phyloP scores from a whole-genome alignment of 1,140 invertebrate genomes.

The Hesperophylax magnus region DNA sequence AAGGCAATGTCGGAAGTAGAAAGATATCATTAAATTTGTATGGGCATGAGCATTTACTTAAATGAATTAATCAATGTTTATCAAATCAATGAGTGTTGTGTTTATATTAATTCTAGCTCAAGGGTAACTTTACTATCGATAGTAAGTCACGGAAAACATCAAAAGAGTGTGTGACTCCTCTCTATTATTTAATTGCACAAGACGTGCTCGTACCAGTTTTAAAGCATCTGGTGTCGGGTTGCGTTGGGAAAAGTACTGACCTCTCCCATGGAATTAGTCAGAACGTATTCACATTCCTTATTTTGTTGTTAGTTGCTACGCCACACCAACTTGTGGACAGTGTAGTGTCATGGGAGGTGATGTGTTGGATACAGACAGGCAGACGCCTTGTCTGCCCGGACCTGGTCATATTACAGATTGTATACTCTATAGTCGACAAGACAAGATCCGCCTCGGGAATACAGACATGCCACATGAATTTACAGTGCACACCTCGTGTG shows the following conservation, averaged over 20 bases:
- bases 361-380: not conserved
- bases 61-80: too few species aligned
- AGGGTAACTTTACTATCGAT: conserved; percentile 9
- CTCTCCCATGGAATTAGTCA: conserved; percentile 38
- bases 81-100: not conserved
- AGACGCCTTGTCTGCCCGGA: not conserved
- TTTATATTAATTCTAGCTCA: not conserved
- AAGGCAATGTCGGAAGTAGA: too few species aligned
- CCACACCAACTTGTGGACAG: not conserved
- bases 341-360: not conserved
- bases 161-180: not conserved
- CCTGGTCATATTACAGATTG: too few species aligned
- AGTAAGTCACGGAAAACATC: not conserved
- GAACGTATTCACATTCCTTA: conserved; percentile 1
- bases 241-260: conserved; percentile 2
- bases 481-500: too few species aligned
- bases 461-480: too few species aligned
- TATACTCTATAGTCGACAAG: too few species aligned
- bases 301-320: not conserved
- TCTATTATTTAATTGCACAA: not conserved
- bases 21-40: too few species aligned
- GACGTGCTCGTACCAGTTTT: not conserved
- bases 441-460: too few species aligned
- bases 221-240: conserved; percentile 11
- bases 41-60: too few species aligned